Conservation (phyloP, 2,113 vertebrate genomes). For the Malurus melanocephalus region DNA sequence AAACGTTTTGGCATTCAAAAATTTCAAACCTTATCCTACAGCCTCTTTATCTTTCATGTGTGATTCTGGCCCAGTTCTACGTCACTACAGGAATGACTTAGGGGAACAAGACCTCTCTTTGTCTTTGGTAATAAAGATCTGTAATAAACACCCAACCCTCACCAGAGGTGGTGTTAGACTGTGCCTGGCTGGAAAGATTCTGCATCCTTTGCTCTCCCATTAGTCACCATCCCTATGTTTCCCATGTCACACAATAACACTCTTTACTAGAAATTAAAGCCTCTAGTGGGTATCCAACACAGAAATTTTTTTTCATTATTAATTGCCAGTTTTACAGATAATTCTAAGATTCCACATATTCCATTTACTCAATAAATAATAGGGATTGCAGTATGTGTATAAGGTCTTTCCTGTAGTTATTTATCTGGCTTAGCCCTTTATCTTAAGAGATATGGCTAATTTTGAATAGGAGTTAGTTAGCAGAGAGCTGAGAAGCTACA, state of each 20-base stretch:
- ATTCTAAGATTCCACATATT: background rate
- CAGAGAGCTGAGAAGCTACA: conserved; percentile 10
- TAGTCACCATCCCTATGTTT: background rate
- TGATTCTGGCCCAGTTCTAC: too few species aligned
- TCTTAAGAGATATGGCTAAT: background rate
- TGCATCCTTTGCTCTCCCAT: background rate
- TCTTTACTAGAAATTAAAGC: background rate
- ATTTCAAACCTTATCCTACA: background rate
- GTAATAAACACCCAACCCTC: background rate
- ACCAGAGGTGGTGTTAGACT: conserved; percentile 14
- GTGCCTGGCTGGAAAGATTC: background rate
- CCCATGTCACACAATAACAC: background rate
- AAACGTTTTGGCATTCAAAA: background rate
- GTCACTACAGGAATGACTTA: background rate
- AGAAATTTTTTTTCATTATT: background rate
- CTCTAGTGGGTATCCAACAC: background rate
- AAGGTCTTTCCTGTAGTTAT: background rate
- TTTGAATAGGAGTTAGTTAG: background rate
- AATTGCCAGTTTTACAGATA: background rate
- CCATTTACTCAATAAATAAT: background rate
- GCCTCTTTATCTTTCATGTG: background rate
- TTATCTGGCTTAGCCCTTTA: conserved; percentile 14
- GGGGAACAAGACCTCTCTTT: conserved; percentile 27
- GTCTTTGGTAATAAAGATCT: conserved; percentile 26
- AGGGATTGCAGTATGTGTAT: background rate